Evolutionary conservation across 2,113 vertebrate species (phyloP).

Genomic region (Peromyscus californicus): DNA sequence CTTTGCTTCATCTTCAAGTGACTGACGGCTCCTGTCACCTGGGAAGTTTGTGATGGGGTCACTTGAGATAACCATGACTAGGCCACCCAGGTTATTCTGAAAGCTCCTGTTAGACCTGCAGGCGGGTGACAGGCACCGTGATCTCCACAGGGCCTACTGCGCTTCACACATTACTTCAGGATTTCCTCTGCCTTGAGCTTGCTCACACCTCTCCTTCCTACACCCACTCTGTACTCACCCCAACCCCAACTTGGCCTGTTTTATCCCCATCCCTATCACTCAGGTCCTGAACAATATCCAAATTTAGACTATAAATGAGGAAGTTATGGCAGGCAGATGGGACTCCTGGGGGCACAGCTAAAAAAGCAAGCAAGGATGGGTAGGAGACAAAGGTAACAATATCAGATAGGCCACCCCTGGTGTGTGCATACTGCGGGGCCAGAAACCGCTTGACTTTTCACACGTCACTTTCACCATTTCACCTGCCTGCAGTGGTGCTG

Average conservation of each 20-base stretch:
- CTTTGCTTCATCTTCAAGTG: neutral
- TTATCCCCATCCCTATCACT: neutral
- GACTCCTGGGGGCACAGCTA: neutral
- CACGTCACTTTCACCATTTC: neutral
- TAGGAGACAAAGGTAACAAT: fast-evolving
- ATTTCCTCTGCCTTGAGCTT: neutral
- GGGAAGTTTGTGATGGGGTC: neutral
- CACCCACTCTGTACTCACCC: neutral
- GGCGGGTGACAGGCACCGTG: neutral
- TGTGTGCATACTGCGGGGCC: fast-evolving
- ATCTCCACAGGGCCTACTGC: neutral
- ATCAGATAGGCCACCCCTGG: neutral
- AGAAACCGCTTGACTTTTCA: neutral
- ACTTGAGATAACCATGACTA: neutral
- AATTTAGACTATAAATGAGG: neutral
- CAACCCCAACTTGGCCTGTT: neutral
- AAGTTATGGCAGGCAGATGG: neutral
- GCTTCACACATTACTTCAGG: fast-evolving
- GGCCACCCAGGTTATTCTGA: neutral
- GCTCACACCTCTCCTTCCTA: neutral
- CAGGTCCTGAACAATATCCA: neutral
- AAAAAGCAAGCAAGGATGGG: neutral
- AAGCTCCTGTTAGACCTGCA: neutral
- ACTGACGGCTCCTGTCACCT: neutral
- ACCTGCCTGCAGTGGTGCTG: neutral